phyloP scores from a whole-genome alignment of 2,888 invertebrate genomes.

The Stegophylla sp. region DNA sequence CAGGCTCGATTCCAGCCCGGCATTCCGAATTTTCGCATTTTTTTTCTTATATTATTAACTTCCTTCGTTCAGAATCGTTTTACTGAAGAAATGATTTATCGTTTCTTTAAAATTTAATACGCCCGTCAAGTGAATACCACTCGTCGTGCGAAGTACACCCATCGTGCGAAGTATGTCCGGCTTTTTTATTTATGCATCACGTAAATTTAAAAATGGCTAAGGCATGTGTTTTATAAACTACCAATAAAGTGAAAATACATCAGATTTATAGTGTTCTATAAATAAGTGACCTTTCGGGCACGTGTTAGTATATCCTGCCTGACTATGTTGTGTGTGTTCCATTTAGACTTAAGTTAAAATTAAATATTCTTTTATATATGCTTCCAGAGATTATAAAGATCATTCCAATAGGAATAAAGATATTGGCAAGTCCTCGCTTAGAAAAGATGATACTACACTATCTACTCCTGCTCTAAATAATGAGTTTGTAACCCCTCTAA shows the following conservation, averaged over 20 bases:
- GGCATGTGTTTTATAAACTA: background rate
- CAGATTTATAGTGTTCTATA: slow-evolving; percentile 23
- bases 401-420: slow-evolving; percentile 77
- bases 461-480: slow-evolving; percentile 73
- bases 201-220: slow-evolving; percentile 7
- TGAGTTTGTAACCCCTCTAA: slow-evolving; percentile 66
- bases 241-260: background rate
- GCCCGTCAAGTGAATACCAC: too few relatives aligned
- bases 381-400: slow-evolving; percentile 80
- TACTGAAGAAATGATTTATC: too few relatives aligned
- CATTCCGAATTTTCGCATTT: too few relatives aligned
- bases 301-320: background rate
- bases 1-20: too few relatives aligned
- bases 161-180: too few relatives aligned
- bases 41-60: too few relatives aligned
- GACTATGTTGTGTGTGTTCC: slow-evolving; percentile 10
- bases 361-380: slow-evolving; percentile 2
- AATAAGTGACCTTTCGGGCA: slow-evolving; percentile 5
- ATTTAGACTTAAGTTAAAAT: slow-evolving; percentile 4
- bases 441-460: slow-evolving; percentile 73
- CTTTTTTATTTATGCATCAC: background rate
- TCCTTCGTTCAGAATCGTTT: too few relatives aligned
- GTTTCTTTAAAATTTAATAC: too few relatives aligned
- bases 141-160: too few relatives aligned
- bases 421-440: slow-evolving; percentile 67